A percentile compares a stretch with the other conserved stretches of the same genome.
Evolutionary conservation across 2,888 invertebrate genomes (phyloP).

Genomic region (Morpho achilles): DNA sequence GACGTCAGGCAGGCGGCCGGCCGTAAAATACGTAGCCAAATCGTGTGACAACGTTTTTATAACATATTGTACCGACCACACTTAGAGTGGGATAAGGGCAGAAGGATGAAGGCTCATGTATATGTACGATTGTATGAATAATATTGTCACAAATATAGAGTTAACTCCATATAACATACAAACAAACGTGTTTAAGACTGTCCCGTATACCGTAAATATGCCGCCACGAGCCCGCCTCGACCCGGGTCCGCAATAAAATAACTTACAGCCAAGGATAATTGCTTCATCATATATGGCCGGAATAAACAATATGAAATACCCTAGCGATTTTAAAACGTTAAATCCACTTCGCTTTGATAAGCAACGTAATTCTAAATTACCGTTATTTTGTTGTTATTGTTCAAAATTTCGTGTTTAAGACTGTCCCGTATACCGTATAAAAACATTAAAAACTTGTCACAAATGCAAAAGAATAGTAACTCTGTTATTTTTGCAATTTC

Average conservation of each 20-base stretch:
- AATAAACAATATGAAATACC: slow-evolving; percentile 35
- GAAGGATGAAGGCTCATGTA: neutral
- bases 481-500: slow-evolving; percentile 9
- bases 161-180: slow-evolving; percentile 19
- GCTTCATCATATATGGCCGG: slow-evolving; percentile 38
- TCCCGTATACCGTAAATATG: slow-evolving; percentile 36
- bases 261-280: slow-evolving; percentile 44
- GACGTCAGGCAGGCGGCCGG: too few relatives aligned
- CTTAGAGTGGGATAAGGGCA: too few relatives aligned
- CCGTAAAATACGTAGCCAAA: too few relatives aligned
- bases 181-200: slow-evolving; percentile 30
- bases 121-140: slow-evolving; percentile 9
- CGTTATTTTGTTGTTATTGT: slow-evolving; percentile 2
- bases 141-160: slow-evolving; percentile 11
- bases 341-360: slow-evolving; percentile 1
- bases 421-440: neutral
- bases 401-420: too few relatives aligned
- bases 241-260: slow-evolving; percentile 39
- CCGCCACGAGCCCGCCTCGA: slow-evolving; percentile 32
- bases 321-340: slow-evolving; percentile 15
- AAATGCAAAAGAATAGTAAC: neutral
- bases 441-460: neutral
- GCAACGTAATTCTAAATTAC: slow-evolving; percentile 4
- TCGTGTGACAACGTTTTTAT: neutral
- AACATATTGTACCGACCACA: neutral